A percentile compares a stretch with the other conserved stretches of the same genome.
Conservation (phyloP, 2,113 vertebrate genomes). For the Peromyscus californicus region DNA sequence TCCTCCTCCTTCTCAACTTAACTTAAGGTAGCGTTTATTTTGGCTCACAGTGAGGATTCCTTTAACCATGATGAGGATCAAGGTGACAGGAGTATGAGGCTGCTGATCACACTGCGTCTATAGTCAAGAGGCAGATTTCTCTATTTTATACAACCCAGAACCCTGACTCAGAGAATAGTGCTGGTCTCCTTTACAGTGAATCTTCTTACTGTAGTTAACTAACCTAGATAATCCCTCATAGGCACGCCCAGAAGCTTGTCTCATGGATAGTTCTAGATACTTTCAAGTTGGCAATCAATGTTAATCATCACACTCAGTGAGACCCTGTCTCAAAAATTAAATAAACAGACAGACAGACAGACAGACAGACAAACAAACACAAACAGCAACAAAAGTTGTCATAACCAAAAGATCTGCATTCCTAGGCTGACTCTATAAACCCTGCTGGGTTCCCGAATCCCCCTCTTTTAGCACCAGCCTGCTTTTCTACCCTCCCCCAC, state of each 20-base stretch:
- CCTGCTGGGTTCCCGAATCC: fast-evolving
- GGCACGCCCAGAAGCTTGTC: neutral
- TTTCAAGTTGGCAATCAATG: neutral
- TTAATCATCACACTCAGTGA: neutral
- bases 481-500: fast-evolving
- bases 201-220: neutral
- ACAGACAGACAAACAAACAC: neutral
- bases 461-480: fast-evolving
- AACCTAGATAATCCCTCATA: neutral
- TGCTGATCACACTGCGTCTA: neutral
- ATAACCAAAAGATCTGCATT: too few relatives aligned
- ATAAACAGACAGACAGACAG: neutral
- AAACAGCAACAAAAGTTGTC: neutral
- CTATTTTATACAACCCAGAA: neutral
- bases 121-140: neutral
- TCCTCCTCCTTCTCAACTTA: neutral
- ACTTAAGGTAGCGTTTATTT: neutral
- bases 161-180: neutral
- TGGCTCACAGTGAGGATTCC: neutral
- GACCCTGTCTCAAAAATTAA: neutral
- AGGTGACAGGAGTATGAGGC: neutral
- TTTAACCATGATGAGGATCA: neutral
- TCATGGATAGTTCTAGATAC: neutral
- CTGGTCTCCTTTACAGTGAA: neutral
- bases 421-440: neutral